Conservation (phyloP, 2,113 vertebrate species). For the Scortum barcoo region DNA sequence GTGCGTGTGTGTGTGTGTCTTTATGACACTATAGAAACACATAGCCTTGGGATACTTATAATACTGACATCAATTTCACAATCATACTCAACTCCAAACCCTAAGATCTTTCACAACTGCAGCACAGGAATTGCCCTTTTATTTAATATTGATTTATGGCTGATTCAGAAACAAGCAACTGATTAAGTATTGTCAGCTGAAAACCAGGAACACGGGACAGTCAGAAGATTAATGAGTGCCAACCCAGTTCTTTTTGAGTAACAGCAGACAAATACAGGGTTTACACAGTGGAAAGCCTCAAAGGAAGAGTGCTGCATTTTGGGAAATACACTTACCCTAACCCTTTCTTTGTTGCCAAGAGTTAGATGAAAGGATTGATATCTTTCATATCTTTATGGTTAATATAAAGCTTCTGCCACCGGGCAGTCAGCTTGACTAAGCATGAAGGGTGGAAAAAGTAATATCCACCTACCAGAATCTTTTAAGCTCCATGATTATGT, state of each 20-base stretch:
- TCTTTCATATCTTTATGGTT: not conserved
- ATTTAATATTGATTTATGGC: not conserved
- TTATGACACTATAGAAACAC: conserved; percentile 54
- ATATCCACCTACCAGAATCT: not conserved
- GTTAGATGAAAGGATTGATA: not conserved
- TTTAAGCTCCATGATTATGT: not conserved
- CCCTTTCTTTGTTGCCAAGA: not conserved
- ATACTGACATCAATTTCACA: conserved; percentile 42
- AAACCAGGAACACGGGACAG: not conserved
- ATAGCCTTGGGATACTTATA: conserved; percentile 55
- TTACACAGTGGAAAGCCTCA: not conserved
- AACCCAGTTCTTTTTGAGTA: not conserved
- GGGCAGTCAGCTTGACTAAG: not conserved
- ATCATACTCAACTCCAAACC: conserved; percentile 12
- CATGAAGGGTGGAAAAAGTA: not conserved
- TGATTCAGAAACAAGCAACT: not conserved
- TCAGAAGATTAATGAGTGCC: not conserved
- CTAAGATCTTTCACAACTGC: conserved; percentile 26
- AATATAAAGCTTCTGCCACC: not conserved
- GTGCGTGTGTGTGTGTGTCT: conserved; percentile 34
- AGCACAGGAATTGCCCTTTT: conserved; percentile 20
- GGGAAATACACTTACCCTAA: not conserved
- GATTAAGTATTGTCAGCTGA: not conserved
- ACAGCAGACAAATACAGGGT: not conserved
- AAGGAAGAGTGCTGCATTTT: conserved; percentile 1